phyloP scores from a whole-genome alignment of 2,888 invertebrate species.

The Amphipoea lucens region DNA sequence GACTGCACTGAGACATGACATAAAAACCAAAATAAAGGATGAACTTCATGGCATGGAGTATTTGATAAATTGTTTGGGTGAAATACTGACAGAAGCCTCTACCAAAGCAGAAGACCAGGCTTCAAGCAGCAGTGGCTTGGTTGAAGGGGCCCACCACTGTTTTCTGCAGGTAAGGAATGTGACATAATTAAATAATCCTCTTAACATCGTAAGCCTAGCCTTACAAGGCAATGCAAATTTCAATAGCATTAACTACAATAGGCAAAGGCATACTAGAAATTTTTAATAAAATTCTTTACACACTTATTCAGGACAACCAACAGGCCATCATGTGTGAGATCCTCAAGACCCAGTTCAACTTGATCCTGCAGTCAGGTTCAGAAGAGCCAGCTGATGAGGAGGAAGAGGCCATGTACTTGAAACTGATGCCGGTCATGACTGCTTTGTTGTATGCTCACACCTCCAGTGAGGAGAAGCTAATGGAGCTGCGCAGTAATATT shows the following conservation, averaged over 20 bases:
- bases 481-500: slow-evolving; percentile 94
- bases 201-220: not conserved
- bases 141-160: slow-evolving; percentile 70
- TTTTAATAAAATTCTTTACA: not conserved
- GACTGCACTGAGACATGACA: slow-evolving; percentile 94
- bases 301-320: slow-evolving; percentile 87
- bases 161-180: slow-evolving; percentile 75
- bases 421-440: slow-evolving; percentile 93
- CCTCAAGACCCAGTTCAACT: slow-evolving; percentile 94
- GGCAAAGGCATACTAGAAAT: not conserved
- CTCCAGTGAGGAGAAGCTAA: slow-evolving; percentile 90
- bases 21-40: slow-evolving; percentile 91
- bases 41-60: slow-evolving; percentile 93
- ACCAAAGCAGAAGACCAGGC: slow-evolving; percentile 67
- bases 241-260: not conserved
- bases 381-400: slow-evolving; percentile 89
- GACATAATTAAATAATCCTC: not conserved
- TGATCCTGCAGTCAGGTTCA: slow-evolving; percentile 90
- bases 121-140: slow-evolving; percentile 70
- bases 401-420: slow-evolving; percentile 93
- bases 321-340: slow-evolving; percentile 93
- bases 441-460: slow-evolving; percentile 92
- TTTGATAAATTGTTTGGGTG: slow-evolving; percentile 92
- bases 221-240: not conserved
- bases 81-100: slow-evolving; percentile 88